Evolutionary conservation across 35 echinoderm and acorn worm species (phyloP), one percentile per base, ranked within the genome.

Genomic region (Heliocidaris erythrogramma): DNA sequence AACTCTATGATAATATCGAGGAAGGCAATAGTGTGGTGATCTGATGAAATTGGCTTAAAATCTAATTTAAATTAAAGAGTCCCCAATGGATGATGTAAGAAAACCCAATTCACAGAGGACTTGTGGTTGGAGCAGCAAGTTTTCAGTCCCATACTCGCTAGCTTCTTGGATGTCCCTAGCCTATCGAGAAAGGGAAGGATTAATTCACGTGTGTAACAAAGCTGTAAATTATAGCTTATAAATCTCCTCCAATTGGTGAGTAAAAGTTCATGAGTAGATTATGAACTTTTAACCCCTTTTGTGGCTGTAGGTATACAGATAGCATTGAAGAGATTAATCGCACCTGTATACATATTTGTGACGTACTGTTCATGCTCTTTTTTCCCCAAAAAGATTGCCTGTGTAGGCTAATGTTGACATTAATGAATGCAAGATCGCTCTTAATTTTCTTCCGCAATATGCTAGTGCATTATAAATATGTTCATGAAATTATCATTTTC

Each of bases 61-160:
- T 78, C 27, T 78, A 78, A 78, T 78, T 78, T 78, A 78, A n/a
- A 78, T 78, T 78, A 78, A 78, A 78, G 65, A 78, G 65, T 21
- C 65, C 65, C 65, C 27, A 5, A 27, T 78, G 65, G 65, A 78
- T 78, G 65, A 78, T 78, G 65, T 78, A 78, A 78, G 65, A 78
- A 78, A 78, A 78, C 27, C 65, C 65, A 27, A 78, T 27, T 78
- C 65, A 78, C 65, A 78, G 18, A 27, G 65, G 17, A 78, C 21
- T n/a, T 78, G 65, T 78, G 65, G 65, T 78, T 78, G 21, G 18
- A 8, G 65, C 21, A 78, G 21, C 18, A 78, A 21, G 18, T 7
- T 7, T 78, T 78, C 65, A n/a, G 7, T 78, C 65, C 18, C 27
- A 4, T 21, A 18, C 4, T 78, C 65, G 14, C 27, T 8, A 78